These are phyloP conservation scores for Melanchra persicariae DNA, from an alignment of 2,888 invertebrate species.

Conservation along the genomic window DNA sequence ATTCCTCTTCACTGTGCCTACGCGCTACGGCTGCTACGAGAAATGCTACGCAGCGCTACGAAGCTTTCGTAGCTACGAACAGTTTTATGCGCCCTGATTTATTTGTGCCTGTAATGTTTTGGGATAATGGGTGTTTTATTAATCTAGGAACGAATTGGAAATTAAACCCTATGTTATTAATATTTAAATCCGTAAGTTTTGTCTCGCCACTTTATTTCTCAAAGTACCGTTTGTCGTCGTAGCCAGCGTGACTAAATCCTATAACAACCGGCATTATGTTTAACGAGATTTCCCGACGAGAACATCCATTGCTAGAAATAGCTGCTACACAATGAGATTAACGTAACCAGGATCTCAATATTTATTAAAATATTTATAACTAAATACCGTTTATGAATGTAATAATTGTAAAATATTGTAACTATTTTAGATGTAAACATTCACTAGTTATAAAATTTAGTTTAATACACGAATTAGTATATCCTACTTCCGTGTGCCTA, in stretches of 20 bases:
- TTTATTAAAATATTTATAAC: slow-evolving; percentile 84
- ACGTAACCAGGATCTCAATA: slow-evolving; percentile 88
- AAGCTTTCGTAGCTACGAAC: background rate
- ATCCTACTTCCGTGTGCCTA: slow-evolving; percentile 85
- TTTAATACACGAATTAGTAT: slow-evolving; percentile 76
- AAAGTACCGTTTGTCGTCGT: slow-evolving; percentile 12
- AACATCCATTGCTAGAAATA: slow-evolving; percentile 61
- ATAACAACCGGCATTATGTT: slow-evolving; percentile 18
- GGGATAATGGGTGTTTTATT: background rate
- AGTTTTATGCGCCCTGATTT: background rate
- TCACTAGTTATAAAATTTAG: slow-evolving; percentile 72
- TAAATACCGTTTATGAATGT: slow-evolving; percentile 73
- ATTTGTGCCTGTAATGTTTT: background rate
- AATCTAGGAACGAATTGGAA: background rate
- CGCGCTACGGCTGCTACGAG: slow-evolving; percentile 49
- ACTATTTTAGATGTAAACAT: slow-evolving; percentile 73
- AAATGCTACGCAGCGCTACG: slow-evolving; percentile 53
- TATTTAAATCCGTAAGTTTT: slow-evolving; percentile 10
- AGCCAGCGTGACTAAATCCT: slow-evolving; percentile 1
- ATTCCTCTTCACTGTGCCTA: slow-evolving; percentile 19
- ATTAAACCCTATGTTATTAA: slow-evolving; percentile 1
- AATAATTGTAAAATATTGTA: slow-evolving; percentile 82
- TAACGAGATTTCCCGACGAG: slow-evolving; percentile 29
- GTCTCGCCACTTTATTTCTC: slow-evolving; percentile 5
- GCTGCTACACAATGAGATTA: slow-evolving; percentile 85